A percentile compares a stretch with the other conserved stretches of the same genome.
Conservation (phyloP, 2,888 invertebrate genomes). For the Brenthis daphne region DNA sequence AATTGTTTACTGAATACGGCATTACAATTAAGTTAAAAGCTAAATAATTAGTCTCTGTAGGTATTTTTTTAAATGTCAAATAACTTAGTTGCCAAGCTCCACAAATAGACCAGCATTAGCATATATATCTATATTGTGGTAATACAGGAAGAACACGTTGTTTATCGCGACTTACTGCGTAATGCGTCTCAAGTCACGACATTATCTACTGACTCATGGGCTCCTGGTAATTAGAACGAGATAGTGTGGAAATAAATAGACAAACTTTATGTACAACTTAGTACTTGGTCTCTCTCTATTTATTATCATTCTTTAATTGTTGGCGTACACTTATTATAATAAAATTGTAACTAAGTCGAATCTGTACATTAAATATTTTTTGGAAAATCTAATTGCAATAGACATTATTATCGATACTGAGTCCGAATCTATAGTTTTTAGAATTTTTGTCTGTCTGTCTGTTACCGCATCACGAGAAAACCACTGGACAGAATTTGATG, state of each 20-base stretch:
- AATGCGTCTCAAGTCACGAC: constrained; percentile 27
- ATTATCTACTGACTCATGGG: constrained; percentile 39
- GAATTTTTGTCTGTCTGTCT: too few relatives aligned
- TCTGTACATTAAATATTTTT: too few relatives aligned
- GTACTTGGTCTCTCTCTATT: not conserved
- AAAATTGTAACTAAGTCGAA: too few relatives aligned
- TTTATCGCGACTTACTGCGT: constrained; percentile 32
- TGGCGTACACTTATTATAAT: too few relatives aligned
- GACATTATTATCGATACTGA: too few relatives aligned
- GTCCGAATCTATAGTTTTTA: too few relatives aligned
- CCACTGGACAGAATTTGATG: too few relatives aligned
- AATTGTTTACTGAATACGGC: too few relatives aligned
- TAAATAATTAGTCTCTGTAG: not conserved
- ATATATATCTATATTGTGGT: constrained; percentile 16
- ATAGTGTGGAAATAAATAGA: constrained; percentile 43
- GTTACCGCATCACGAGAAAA: too few relatives aligned
- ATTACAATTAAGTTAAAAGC: not conserved
- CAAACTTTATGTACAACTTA: not conserved
- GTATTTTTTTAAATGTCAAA: constrained; percentile 2
- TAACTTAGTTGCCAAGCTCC: constrained; percentile 1
- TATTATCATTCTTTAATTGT: too few relatives aligned
- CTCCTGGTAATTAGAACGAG: constrained; percentile 45
- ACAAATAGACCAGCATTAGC: constrained; percentile 24
- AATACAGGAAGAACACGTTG: constrained; percentile 32
- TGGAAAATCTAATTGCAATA: too few relatives aligned